Percentiles rank a stretch among this genome's conserved stretches.
Evolutionary conservation across 1,140 invertebrate species (phyloP).

Genomic region (Teleopsis dalmanni): DNA sequence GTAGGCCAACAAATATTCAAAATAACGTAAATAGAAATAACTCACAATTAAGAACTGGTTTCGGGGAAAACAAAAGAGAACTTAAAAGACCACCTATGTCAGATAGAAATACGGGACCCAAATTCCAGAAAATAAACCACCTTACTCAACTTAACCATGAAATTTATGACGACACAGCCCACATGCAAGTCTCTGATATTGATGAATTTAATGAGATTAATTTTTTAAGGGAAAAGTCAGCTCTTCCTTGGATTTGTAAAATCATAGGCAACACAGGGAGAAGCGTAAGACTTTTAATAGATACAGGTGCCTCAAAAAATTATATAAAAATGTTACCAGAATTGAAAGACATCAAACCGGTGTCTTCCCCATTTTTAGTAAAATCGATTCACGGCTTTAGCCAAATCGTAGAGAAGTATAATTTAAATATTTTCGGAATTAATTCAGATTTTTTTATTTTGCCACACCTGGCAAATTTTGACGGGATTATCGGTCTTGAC

Average conservation of each 20-base stretch:
- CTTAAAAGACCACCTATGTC: constrained; percentile 5
- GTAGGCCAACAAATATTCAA: not conserved
- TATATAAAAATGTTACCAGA: constrained; percentile 5
- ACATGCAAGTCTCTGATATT: not conserved
- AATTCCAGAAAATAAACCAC: too few relatives aligned
- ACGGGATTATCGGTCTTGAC: constrained; percentile 7
- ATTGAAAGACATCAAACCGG: constrained; percentile 6
- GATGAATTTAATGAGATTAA: constrained; percentile 1
- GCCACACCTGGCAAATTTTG: not conserved
- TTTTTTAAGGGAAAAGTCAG: constrained; percentile 17
- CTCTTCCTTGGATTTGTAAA: constrained; percentile 10
- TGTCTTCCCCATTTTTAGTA: constrained; percentile 10
- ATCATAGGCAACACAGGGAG: constrained; percentile 11
- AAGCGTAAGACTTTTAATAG: constrained; percentile 15
- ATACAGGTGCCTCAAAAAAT: constrained; percentile 14
- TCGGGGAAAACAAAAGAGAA: too few relatives aligned
- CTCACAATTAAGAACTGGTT: too few relatives aligned
- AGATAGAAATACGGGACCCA: constrained; percentile 3
- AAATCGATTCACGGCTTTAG: constrained; percentile 13
- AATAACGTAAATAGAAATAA: not conserved
- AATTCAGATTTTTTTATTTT: constrained; percentile 2
- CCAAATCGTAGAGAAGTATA: constrained; percentile 11
- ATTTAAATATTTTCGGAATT: constrained; percentile 2
- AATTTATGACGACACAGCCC: not conserved
- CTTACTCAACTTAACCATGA: not conserved